Evolutionary conservation across 2,113 vertebrate genomes (phyloP).

Genomic region (Rhinichthys klamathensis): DNA sequence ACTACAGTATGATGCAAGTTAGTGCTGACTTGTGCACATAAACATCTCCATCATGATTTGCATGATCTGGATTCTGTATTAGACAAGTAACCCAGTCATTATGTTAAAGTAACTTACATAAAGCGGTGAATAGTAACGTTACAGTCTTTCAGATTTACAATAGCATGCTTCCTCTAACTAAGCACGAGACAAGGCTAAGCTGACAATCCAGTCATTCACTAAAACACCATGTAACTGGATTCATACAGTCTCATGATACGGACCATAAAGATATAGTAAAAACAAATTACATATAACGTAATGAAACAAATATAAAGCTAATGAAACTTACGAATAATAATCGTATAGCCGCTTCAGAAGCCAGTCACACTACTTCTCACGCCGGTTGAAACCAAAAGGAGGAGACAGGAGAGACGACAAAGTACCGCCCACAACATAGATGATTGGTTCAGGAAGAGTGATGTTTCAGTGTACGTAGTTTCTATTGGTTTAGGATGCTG

Average conservation of each 20-base stretch:
- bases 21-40: not conserved
- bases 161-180: slow-evolving; percentile 14
- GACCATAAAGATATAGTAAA: not conserved
- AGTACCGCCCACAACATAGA: slow-evolving; percentile 41
- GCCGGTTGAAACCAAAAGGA: slow-evolving; percentile 58
- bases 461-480: accelerated
- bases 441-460: slow-evolving; percentile 57
- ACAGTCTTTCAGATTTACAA: not conserved
- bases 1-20: slow-evolving; percentile 2
- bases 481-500: slow-evolving; percentile 63
- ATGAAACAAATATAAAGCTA: not conserved
- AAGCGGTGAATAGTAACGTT: no score
- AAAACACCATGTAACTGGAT: not conserved
- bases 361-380: slow-evolving; percentile 58
- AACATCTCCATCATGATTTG: not conserved
- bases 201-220: slow-evolving; percentile 14
- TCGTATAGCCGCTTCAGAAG: slow-evolving; percentile 41
- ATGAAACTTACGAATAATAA: slow-evolving; percentile 68
- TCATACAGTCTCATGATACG: not conserved
- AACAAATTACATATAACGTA: not conserved
- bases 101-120: not conserved
- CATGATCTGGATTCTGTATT: not conserved
- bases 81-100: not conserved
- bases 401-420: slow-evolving; percentile 28
- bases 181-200: slow-evolving; percentile 10